Evolutionary conservation across 2,797 vertebrate genomes (phyloP), one percentile per base, ranked within the genome.

Genomic region (Macropodus opercularis): DNA sequence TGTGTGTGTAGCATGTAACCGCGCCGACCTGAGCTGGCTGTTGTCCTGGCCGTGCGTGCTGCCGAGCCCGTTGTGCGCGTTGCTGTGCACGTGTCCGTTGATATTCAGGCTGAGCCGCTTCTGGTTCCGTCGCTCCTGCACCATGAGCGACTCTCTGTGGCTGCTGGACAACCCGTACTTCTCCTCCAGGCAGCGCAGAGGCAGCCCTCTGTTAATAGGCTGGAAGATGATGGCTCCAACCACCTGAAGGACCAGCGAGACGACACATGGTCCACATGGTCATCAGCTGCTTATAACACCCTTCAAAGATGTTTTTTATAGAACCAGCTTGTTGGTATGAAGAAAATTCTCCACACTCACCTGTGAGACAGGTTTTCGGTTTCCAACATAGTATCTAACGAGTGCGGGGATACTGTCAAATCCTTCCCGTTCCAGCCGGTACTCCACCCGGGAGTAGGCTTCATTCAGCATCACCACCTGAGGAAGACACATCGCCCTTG

Each of bases 221-320:
- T 98, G 97, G 86, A 98, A 98, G 86, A 99, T 96, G 78, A 99
- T 92, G 63, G 95, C 95, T 8, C 96, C 95, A 0, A 95, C 95
- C 80, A 96, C 88, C 89, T 90, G 18, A 1, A 23, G 1, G 39
- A 31, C 3, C 32, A 46, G 21, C 3, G 13, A 14, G 38, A 6
- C 38, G 13, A 24, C 11, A 31, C 10, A 31, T 4, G 7, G 4
- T 26, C 7, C 24, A 26, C 7, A 3, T 24, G 24, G 6, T 24
- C 39, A 54, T 40, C 19, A 24, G 15, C 61, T 21, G 12, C 26
- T 13, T 21, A 17, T 34, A n/a, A 36, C 3, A 35, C 8, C 17
- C 10, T 19, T 1, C 29, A 14, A 6, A 46, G 21, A 32, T 51
- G 23, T 38, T 47, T 52, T 56, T 17, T 17, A 27, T 15, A 35